These are phyloP conservation scores for Dufourea novaeangliae DNA, from an alignment of 1,140 invertebrate species.

Conservation along the genomic window DNA sequence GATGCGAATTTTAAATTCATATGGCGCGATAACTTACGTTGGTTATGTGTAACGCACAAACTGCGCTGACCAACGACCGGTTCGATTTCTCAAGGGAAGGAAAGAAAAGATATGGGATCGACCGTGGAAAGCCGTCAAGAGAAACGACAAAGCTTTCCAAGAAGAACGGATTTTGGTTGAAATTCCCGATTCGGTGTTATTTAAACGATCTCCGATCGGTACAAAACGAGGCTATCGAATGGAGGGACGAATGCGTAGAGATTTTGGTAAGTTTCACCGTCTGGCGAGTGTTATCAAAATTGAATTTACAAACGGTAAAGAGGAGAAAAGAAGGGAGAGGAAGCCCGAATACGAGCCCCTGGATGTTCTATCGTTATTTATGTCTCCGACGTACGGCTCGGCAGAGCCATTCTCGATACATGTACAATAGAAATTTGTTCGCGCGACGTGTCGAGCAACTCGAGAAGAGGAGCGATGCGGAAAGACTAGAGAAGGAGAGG, in stretches of 20 bases:
- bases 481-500: background rate
- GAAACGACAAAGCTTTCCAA: background rate
- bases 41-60: no score
- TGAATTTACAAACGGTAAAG: conserved; percentile 67
- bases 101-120: no score
- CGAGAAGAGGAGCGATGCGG: conserved; percentile 28
- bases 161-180: background rate
- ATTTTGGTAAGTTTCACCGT: conserved; percentile 26
- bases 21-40: no score
- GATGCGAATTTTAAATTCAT: no score
- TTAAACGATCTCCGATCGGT: background rate
- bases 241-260: conserved; percentile 1
- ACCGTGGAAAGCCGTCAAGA: background rate
- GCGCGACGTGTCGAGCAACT: conserved; percentile 67
- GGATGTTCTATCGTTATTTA: conserved; percentile 69
- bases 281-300: conserved; percentile 71
- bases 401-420: conserved; percentile 66
- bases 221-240: background rate
- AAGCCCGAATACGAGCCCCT: conserved; percentile 11
- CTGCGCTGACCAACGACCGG: no score
- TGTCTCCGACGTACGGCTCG: conserved; percentile 64
- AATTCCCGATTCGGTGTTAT: background rate
- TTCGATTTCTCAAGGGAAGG: no score
- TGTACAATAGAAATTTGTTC: conserved; percentile 75
- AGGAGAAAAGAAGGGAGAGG: no score